These are phyloP conservation scores for Eupithecia centaureata DNA, from an alignment of 2,888 invertebrate species.

Conservation along the genomic window DNA sequence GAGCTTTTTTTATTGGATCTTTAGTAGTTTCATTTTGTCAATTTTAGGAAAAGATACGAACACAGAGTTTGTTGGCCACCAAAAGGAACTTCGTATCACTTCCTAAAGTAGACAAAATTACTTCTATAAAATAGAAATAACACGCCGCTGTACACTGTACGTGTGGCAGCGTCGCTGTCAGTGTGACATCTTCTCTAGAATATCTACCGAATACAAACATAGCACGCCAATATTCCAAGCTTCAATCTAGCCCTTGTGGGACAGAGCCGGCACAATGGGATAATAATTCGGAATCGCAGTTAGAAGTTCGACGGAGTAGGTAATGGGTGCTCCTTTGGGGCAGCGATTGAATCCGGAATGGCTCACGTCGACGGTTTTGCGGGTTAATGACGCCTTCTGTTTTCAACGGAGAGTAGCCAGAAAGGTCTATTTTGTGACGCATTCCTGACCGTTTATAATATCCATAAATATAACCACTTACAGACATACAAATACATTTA, in stretches of 20 bases:
- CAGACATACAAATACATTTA: too few species aligned
- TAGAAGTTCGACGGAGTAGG: constrained; percentile 54
- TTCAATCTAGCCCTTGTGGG: constrained; percentile 14
- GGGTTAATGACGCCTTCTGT: constrained; percentile 39
- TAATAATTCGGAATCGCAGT: constrained; percentile 62
- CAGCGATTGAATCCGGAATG: constrained; percentile 51
- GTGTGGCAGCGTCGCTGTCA: background rate
- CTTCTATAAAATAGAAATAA: too few species aligned
- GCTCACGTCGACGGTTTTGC: constrained; percentile 43
- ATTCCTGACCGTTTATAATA: too few species aligned
- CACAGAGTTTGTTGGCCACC: too few species aligned
- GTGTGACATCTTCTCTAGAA: background rate
- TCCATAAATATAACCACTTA: too few species aligned
- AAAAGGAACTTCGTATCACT: too few species aligned
- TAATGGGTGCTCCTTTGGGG: constrained; percentile 51
- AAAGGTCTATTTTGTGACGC: constrained; percentile 3
- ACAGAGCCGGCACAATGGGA: constrained; percentile 36
- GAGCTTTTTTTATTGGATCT: too few species aligned
- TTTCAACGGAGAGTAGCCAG: constrained; percentile 19
- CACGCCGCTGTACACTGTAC: too few species aligned
- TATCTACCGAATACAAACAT: background rate
- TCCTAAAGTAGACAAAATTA: too few species aligned
- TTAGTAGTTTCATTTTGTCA: too few species aligned
- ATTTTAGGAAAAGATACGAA: too few species aligned
- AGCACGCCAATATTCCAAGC: background rate